A percentile compares a stretch with the other conserved stretches of the same genome.
Evolutionary conservation across 2,797 vertebrate genomes (phyloP).

Genomic region (Crenichthys baileyi): DNA sequence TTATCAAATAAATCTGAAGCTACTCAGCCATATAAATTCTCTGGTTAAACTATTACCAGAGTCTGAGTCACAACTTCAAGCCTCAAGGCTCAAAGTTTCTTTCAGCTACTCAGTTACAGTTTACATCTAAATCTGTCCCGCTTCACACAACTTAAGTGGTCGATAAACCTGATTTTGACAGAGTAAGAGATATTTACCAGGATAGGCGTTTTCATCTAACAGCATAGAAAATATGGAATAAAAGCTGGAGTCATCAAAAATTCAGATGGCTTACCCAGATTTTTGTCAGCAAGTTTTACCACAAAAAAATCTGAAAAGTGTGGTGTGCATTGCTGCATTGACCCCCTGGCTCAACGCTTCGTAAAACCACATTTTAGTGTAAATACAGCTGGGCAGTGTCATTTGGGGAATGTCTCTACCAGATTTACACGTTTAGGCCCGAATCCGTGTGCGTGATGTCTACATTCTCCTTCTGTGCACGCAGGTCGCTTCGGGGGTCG

Average conservation of each 20-base stretch:
- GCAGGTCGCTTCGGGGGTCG: too few species aligned
- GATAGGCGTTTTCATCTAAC: not conserved
- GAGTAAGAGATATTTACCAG: not conserved
- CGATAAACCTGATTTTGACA: not conserved
- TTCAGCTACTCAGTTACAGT: not conserved
- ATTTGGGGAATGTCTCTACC: not conserved
- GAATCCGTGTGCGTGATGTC: too few species aligned
- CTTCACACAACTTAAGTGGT: not conserved
- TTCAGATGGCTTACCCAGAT: too few species aligned
- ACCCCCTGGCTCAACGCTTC: not conserved
- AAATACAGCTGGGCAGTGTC: not conserved
- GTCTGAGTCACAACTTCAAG: slow-evolving; percentile 2
- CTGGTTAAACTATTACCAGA: slow-evolving; percentile 1
- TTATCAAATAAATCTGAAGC: slow-evolving; percentile 15
- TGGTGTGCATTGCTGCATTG: too few species aligned
- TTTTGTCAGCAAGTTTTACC: too few species aligned
- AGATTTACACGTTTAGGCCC: not conserved
- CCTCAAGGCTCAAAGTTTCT: not conserved
- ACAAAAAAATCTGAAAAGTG: too few species aligned
- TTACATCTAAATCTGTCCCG: slow-evolving; percentile 2
- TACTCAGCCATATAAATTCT: slow-evolving; percentile 1
- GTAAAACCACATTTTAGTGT: not conserved
- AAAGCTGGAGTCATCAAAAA: too few species aligned
- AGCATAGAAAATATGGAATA: not conserved
- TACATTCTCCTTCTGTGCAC: too few species aligned